Base-by-base conservation (phyloP, 64 coral and sea anemone genomes). In the Acropora tenuis region DNA sequence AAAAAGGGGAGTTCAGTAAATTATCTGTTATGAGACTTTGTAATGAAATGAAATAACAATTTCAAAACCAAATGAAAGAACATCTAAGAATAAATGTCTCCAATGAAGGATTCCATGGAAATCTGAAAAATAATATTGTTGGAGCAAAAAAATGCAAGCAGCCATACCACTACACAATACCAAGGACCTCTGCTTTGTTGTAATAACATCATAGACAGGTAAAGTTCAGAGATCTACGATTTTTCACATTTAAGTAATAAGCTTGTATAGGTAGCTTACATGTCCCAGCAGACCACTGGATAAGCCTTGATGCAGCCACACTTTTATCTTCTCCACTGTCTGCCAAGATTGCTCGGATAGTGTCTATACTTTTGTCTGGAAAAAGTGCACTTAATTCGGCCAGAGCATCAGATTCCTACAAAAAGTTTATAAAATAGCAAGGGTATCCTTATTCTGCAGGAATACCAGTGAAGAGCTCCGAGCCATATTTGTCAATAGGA, bases 291-390 rank as follows among this genome's bases (percentile, higher is more conserved):
- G 43, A 73, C 86, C 86, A 88, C 66, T 88, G 71, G 52, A 88
- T 76, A 58, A 88, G 86, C 71, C 86, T 88, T 18, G 86, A 88
- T 76, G 86, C 86, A 76, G 86, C 86, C 50, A 88, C 65, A 75
- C 71, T 74, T 74, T 69, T 88, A 75, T 88, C 86, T 75, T 49
- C 86, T 57, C 19, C 71, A 88, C 86, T 76, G 3, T 18, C 43
- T 10, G 67, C 86, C 71, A 88, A 73, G 16, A 73, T 76, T 49
- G 9, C 52, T 88, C 52, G 11, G 66, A 88, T 88, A 49, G 48
- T 50, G 50, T 73, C 49, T 55, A 74, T 41, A 73, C 50, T 88
- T 73, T 88, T 53, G 52, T 88, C 86, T 50, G 86, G 86, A 88
- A 88, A 88, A 20, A 88, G 71, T 55, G 44, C 68, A 74, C 15